Evolutionary conservation across 2,797 vertebrate genomes (phyloP), one percentile per base, ranked within the genome.

Genomic region (Gila robusta): DNA sequence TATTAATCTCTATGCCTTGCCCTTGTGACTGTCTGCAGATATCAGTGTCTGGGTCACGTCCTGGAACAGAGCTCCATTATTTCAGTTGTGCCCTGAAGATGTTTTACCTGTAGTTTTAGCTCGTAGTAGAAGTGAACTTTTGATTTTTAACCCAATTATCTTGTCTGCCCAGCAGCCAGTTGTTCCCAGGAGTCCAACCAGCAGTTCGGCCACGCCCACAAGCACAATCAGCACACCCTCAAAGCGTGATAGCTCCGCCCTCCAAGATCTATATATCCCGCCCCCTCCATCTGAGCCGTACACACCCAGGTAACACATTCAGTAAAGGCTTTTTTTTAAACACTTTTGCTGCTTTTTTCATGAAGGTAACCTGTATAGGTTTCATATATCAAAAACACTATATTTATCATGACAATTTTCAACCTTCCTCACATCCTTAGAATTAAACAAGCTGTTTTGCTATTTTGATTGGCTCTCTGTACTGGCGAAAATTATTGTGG

Each of bases 261-360:
- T 99, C 41, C 98, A 98, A 90, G 98, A 99, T 86, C 97, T 99
- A 47, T 99, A 96, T 93, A 99, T 99, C 88, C 98, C 98, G 0
- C 98, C 98, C 89, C 98, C 98, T 76, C 98, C 98, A 5, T 91
- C 96, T 83, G 98, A 99, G 89, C 98, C 98, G 0, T 99, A 99
- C 91, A 94, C 96, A 88, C 98, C 98, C 91, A 98, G 98, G 98
- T 99, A 86, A 71, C 41, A 16, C n/a, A 72, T 17, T 10, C 44
- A 73, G 52, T 7, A 41, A 39, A 56, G 23, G 35, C 8, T 28
- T 71, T 79, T 17, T 28, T 41, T 14, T 12, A 11, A 0, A 70
- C 8, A 32, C 82, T 78, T 35, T 14, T 64, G 5, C 28, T 54
- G 1, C 2, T 52, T 44, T 19, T 16, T 74, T 23, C 6, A 54